Percentiles rank a stretch among this genome's conserved stretches.
Evolutionary conservation across 2,113 vertebrate genomes (phyloP).

Genomic region (Suncus etruscus): DNA sequence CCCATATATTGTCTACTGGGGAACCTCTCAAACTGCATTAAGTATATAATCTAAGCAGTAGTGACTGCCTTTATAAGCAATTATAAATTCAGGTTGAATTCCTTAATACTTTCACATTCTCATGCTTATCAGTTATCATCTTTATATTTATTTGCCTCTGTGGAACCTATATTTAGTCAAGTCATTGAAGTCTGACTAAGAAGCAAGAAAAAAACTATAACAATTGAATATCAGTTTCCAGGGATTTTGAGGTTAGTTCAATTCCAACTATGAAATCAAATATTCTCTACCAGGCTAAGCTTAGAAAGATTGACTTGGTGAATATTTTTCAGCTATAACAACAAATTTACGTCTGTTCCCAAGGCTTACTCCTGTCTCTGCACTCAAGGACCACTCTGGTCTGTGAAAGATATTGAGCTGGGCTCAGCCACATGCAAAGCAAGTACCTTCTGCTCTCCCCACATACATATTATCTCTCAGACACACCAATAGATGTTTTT

Average conservation of each 20-base stretch:
- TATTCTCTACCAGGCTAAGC: not conserved
- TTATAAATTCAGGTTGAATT: not conserved
- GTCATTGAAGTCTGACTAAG: not conserved
- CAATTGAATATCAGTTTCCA: not conserved
- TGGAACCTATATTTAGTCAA: not conserved
- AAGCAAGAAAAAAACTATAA: constrained; percentile 11
- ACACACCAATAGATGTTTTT: not conserved
- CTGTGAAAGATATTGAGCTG: no score
- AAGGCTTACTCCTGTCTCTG: no score
- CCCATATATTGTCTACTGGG: not conserved
- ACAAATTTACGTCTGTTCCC: not conserved
- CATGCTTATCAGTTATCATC: not conserved
- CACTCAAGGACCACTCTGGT: no score
- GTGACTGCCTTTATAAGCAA: not conserved
- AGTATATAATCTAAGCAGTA: constrained; percentile 22
- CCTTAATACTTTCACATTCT: not conserved
- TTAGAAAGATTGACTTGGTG: not conserved
- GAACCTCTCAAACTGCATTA: not conserved
- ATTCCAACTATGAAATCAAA: constrained; percentile 33
- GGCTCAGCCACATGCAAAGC: no score
- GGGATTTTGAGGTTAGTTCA: constrained; percentile 23
- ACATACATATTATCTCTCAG: no score
- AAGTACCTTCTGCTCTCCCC: no score
- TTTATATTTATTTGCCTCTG: not conserved
- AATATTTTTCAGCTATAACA: constrained; percentile 42